A percentile compares a stretch with the other conserved stretches of the same genome.
Conservation (phyloP, 2,888 invertebrate genomes). For the Meta bourneti region DNA sequence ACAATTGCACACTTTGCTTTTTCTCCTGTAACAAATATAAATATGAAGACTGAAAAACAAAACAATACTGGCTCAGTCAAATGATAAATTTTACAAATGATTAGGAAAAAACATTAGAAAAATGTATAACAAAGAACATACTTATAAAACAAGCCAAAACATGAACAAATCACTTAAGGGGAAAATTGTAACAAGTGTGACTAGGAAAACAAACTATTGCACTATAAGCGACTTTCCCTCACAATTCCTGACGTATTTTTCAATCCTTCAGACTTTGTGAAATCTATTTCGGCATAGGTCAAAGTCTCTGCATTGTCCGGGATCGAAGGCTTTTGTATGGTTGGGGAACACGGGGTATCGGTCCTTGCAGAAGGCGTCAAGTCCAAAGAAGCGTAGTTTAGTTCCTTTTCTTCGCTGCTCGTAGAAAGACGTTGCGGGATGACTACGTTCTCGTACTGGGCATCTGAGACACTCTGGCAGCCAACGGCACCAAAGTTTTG, state of each 20-base stretch:
- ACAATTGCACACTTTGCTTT: neutral
- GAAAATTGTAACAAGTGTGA: slow-evolving; percentile 26
- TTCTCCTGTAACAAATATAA: neutral
- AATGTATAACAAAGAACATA: slow-evolving; percentile 22
- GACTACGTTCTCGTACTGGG: slow-evolving; percentile 77
- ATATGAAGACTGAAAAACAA: neutral
- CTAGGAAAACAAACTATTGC: slow-evolving; percentile 63
- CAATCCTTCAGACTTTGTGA: slow-evolving; percentile 80
- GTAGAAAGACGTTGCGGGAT: slow-evolving; percentile 77
- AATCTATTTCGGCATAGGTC: slow-evolving; percentile 81
- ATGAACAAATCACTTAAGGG: slow-evolving; percentile 42
- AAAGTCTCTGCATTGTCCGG: slow-evolving; percentile 74
- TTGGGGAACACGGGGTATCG: slow-evolving; percentile 78
- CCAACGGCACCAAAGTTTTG: slow-evolving; percentile 9
- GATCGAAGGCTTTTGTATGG: slow-evolving; percentile 77
- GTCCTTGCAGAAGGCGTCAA: slow-evolving; percentile 78
- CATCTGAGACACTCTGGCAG: slow-evolving; percentile 71
- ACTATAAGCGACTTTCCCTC: slow-evolving; percentile 73
- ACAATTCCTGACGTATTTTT: slow-evolving; percentile 78
- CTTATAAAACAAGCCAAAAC: slow-evolving; percentile 35
- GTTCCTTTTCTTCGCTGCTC: slow-evolving; percentile 82
- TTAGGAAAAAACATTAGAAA: slow-evolving; percentile 10
- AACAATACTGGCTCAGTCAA: slow-evolving; percentile 32
- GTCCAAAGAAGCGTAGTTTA: slow-evolving; percentile 82
- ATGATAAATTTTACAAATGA: slow-evolving; percentile 9